phyloP scores from a whole-genome alignment of 2,113 vertebrate genomes.

The Eclectus roratus region DNA sequence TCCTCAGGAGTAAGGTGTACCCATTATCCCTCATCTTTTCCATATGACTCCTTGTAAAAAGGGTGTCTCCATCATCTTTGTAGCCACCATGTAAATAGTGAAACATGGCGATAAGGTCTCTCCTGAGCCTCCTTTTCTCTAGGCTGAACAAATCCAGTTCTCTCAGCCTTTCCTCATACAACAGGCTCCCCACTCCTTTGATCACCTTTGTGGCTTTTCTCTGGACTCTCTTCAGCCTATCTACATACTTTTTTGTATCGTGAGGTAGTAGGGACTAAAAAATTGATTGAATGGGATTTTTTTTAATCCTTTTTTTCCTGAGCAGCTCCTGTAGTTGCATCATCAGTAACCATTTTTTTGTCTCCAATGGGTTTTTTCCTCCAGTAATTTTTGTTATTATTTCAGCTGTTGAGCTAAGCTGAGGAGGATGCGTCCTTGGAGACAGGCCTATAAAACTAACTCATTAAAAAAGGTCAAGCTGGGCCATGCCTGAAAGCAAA shows the following conservation, averaged over 20 bases:
- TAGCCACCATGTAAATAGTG: not conserved
- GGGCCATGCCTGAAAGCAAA: not conserved
- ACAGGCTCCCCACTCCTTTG: not conserved
- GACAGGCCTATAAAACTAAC: not conserved
- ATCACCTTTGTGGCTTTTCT: not conserved
- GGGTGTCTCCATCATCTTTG: not conserved
- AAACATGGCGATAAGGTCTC: not conserved
- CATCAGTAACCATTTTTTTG: not conserved
- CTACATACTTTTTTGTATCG: not conserved
- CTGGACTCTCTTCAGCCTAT: not conserved
- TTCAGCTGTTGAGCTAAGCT: not conserved
- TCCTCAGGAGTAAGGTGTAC: not conserved
- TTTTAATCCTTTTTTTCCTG: fast-evolving
- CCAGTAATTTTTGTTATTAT: not conserved
- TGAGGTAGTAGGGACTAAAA: not conserved
- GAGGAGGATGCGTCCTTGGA: not conserved
- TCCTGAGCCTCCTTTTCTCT: not conserved
- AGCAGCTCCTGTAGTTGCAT: not conserved
- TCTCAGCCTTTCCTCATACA: not conserved
- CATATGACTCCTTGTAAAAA: not conserved
- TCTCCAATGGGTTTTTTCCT: not conserved
- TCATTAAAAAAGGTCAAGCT: not conserved
- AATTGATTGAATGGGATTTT: not conserved
- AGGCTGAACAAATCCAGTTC: not conserved
- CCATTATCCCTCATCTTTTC: not conserved